These are phyloP conservation scores for Aurelia aurita complex sp. Pacific DNA, from an alignment of 30 jellyfish, hydroid and myxozoan genomes.

Conservation along the genomic window DNA sequence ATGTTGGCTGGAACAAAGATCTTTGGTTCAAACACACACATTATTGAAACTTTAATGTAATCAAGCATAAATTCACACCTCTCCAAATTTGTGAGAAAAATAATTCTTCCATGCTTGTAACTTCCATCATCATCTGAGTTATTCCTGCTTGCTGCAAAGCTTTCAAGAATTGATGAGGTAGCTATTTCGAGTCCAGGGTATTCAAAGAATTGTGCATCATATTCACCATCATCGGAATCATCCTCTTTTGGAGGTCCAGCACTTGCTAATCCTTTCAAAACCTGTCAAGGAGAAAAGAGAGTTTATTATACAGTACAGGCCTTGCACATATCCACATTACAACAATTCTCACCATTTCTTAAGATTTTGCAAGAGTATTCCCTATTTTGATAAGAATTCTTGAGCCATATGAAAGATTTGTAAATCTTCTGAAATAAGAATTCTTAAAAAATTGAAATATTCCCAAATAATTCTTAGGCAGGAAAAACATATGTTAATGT, in stretches of 20 bases:
- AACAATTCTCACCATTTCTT: background rate
- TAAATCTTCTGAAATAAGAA: no score
- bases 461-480: no score
- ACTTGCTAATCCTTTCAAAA: slow-evolving; percentile 70
- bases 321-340: background rate
- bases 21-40: no score
- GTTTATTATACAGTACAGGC: background rate
- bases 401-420: no score
- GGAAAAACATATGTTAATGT: no score
- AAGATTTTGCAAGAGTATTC: background rate
- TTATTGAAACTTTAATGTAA: background rate
- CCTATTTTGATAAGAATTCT: no score
- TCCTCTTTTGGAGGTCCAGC: slow-evolving; percentile 65
- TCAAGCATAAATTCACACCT: slow-evolving; percentile 12
- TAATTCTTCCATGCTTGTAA: slow-evolving; percentile 42
- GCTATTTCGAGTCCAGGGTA: slow-evolving; percentile 77
- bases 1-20: no score
- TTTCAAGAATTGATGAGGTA: slow-evolving; percentile 43
- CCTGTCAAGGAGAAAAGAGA: slow-evolving; percentile 8
- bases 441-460: no score
- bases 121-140: background rate
- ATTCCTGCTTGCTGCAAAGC: background rate
- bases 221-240: slow-evolving; percentile 10
- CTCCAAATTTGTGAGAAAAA: slow-evolving; percentile 55
- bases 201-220: slow-evolving; percentile 18